phyloP scores from a whole-genome alignment of 2,888 invertebrate genomes.

The Cremastobaeus sp. region DNA sequence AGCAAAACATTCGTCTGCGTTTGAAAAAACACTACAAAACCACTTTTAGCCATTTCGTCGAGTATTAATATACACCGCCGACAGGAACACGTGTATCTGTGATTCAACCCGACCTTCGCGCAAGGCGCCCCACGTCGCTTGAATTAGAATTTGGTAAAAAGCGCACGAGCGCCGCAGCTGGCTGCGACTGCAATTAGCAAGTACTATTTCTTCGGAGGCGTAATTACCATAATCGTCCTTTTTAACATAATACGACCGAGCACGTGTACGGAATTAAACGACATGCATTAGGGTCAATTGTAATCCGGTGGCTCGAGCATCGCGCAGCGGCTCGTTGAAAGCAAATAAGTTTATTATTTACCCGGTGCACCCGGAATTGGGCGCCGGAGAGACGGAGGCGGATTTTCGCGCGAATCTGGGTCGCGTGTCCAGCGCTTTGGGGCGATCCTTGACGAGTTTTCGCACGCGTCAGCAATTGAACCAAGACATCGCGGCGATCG shows the following conservation, averaged over 20 bases:
- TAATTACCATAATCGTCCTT: conserved; percentile 24
- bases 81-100: no score
- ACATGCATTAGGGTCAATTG: conserved; percentile 32
- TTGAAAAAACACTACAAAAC: no score
- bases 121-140: no score
- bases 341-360: conserved; percentile 33
- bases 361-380: background rate
- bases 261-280: conserved; percentile 4
- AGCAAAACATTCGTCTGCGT: no score
- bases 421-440: conserved; percentile 31
- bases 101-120: no score
- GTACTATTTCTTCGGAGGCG: conserved; percentile 9
- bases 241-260: conserved; percentile 23
- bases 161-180: background rate
- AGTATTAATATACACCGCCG: no score
- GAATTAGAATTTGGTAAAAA: no score
- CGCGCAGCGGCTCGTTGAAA: conserved; percentile 18
- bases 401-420: conserved; percentile 24
- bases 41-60: no score
- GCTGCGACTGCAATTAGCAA: conserved; percentile 15
- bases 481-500: conserved; percentile 43
- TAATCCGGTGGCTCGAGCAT: conserved; percentile 30
- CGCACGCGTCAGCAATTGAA: conserved; percentile 10
- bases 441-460: no score
- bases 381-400: background rate